Evolutionary conservation across 2,797 vertebrate species (phyloP).

Genomic region (Lophotriccus pileatus): DNA sequence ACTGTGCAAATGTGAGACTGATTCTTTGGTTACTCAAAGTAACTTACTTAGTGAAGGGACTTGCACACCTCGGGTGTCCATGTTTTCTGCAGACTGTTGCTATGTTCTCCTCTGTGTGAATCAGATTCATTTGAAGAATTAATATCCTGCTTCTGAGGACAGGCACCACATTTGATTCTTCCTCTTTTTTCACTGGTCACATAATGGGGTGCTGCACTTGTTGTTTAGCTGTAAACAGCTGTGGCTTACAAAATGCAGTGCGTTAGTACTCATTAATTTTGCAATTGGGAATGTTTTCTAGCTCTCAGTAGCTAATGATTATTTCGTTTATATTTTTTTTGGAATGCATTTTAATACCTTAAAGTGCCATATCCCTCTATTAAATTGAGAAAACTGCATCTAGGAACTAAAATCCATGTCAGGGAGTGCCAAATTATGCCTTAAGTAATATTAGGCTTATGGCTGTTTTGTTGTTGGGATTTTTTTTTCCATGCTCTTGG

Average conservation of each 20-base stretch:
- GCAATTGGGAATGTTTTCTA: constrained; percentile 47
- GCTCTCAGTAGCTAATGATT: constrained; percentile 6
- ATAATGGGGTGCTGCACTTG: constrained; percentile 14
- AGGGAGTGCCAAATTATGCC: not conserved
- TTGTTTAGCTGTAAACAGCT: not conserved
- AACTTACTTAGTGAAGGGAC: not conserved
- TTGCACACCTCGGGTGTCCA: not conserved
- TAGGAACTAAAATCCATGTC: not conserved
- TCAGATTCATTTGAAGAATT: not conserved
- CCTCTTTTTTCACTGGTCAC: constrained; percentile 6
- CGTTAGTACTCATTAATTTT: constrained; percentile 44
- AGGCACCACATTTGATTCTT: not conserved
- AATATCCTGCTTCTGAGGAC: not conserved
- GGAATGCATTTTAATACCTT: constrained; percentile 25
- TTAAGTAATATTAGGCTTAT: not conserved
- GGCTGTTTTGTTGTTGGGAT: not conserved
- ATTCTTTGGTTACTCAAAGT: not conserved
- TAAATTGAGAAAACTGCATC: not conserved
- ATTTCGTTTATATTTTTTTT: not conserved
- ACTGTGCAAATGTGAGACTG: not conserved
- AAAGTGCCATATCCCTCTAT: not conserved
- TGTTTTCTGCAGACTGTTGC: not conserved
- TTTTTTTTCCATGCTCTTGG: not conserved
- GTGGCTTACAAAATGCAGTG: not conserved
- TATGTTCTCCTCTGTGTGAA: not conserved